These are phyloP conservation scores for Erebia epiphron DNA, from an alignment of 2,888 invertebrate genomes.

Conservation along the genomic window DNA sequence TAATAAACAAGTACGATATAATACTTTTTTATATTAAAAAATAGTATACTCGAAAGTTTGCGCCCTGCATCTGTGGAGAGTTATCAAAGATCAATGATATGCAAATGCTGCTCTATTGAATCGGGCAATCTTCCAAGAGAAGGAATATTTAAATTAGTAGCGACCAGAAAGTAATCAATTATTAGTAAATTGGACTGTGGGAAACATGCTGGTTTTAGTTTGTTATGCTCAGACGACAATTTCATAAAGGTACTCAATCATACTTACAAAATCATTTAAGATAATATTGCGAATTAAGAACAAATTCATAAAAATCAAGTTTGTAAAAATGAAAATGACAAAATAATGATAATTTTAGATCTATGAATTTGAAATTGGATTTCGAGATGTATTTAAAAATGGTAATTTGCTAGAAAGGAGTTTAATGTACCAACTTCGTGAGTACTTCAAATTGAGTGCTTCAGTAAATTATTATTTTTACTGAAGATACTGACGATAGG, in stretches of 20 bases:
- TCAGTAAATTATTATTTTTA: no score
- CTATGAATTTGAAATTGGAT: background rate
- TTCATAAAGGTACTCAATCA: no score
- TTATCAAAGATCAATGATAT: conserved; percentile 10
- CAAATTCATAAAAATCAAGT: no score
- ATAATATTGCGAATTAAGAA: no score
- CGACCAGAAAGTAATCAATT: background rate
- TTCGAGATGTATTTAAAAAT: background rate
- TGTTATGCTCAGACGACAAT: background rate
- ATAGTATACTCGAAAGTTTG: background rate
- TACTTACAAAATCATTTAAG: no score
- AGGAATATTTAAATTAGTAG: background rate
- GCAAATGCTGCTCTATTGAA: conserved; percentile 9
- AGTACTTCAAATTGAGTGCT: no score
- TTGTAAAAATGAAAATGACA: background rate
- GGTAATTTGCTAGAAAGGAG: background rate
- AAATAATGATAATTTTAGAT: background rate
- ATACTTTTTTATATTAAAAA: background rate
- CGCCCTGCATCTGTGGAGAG: conserved; percentile 1
- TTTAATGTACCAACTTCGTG: background rate
- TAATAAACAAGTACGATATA: background rate
- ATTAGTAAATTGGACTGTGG: background rate
- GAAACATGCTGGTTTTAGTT: background rate
- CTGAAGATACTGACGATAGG: no score
- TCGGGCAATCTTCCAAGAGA: conserved; percentile 4